Percentiles rank a stretch among this genome's conserved stretches.
phyloP scores from a whole-genome alignment of 2,888 invertebrate species.

The Rhamphomyia laevipes region DNA sequence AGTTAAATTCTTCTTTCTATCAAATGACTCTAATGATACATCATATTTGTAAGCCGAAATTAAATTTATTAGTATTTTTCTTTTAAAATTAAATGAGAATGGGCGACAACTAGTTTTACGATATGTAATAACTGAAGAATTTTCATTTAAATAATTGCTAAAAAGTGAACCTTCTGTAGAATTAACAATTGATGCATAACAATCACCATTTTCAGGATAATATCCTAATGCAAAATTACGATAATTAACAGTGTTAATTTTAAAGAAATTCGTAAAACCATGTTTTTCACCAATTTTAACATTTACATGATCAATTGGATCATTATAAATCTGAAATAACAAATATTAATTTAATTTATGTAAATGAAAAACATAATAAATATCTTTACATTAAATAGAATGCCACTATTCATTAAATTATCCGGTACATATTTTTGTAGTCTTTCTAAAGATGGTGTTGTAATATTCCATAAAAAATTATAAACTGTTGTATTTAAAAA shows the following conservation, averaged over 20 bases:
- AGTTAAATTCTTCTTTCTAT: slow-evolving; percentile 39
- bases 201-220: slow-evolving; percentile 34
- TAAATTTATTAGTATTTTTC: slow-evolving; percentile 32
- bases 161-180: slow-evolving; percentile 55
- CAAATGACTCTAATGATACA: slow-evolving; percentile 45
- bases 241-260: slow-evolving; percentile 48
- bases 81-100: slow-evolving; percentile 16
- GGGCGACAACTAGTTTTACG: slow-evolving; percentile 42
- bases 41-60: slow-evolving; percentile 47
- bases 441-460: slow-evolving; percentile 47
- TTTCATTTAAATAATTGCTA: slow-evolving; percentile 46
- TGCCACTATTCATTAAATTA: slow-evolving; percentile 50
- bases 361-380: background rate
- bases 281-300: slow-evolving; percentile 48
- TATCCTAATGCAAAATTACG: slow-evolving; percentile 45
- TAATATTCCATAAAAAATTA: slow-evolving; percentile 54
- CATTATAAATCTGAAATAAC: background rate
- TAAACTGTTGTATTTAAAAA: slow-evolving; percentile 45
- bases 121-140: slow-evolving; percentile 49
- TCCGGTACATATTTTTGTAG: slow-evolving; percentile 43
- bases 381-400: slow-evolving; percentile 32
- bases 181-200: slow-evolving; percentile 46
- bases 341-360: background rate
- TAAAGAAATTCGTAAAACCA: slow-evolving; percentile 48
- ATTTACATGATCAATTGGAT: slow-evolving; percentile 46